Base-by-base conservation (phyloP, 2,888 invertebrate genomes). In the Pollenia labialis region DNA sequence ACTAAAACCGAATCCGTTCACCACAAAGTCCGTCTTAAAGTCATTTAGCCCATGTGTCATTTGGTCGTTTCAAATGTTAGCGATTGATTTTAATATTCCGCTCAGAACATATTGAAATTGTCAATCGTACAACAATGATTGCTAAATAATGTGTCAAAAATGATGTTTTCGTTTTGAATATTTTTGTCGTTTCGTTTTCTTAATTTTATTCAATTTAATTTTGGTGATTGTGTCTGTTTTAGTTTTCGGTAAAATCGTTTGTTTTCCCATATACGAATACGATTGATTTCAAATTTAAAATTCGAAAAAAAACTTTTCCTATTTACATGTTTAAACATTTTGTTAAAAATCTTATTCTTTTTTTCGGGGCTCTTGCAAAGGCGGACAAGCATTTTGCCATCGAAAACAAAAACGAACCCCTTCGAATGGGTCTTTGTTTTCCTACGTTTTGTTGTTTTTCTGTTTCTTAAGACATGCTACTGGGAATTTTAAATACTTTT, bases 121-220 rank as follows among this genome's bases (percentile, higher is more conserved):
- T 87, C 84, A 87, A 87, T 84, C 81, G 87, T 87, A 87, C 87
- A 84, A 77, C 87, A 76, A 81, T 85, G 85, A 88, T 88, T 88
- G 88, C 84, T 84, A 88, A 88, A 88, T 88, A 88, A 88, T 88
- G 88, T 88, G 88, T 88, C 88, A 88, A 88, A 88, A 90, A 89
- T 88, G 77, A 84, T 87, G 86, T 88, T 81, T 84, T 79, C 75
- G 80, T 86, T 86, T 88, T 87, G 88, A 90, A 90, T 89, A 81
- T 79, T 68, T 84, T 76, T 48, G 66, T 85, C n/a, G 72, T 69
- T 66, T 44, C 58, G 12, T 60, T 83, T 75, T 58, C 42, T 64
- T 64, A 32, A 18, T 62, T n/a, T 50, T 40, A 40, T 56, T 72
- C 48, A 18, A 58, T 58, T 74, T 58, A 44, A 12, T 18, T 50